These are phyloP conservation scores for Holocentrus rufus DNA, from an alignment of 2,797 vertebrate genomes.

Conservation along the genomic window DNA sequence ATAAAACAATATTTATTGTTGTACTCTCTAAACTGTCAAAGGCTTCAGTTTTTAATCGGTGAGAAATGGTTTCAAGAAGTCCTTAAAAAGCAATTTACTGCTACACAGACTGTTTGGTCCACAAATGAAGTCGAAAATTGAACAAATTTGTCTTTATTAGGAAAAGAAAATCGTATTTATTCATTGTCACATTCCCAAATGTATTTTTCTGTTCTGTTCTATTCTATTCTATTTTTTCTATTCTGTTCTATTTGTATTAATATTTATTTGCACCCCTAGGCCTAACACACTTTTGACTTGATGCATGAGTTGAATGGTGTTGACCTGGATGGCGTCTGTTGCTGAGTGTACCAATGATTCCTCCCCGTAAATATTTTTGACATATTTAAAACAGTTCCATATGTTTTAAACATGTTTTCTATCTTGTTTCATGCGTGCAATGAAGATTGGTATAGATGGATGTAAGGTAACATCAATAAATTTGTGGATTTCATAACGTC, in stretches of 20 bases:
- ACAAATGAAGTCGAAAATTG: background rate
- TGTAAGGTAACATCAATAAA: conserved; percentile 81
- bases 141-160: no score
- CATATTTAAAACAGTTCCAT: conserved; percentile 64
- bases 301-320: conserved; percentile 45
- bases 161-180: no score
- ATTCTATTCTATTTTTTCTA: background rate
- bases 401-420: conserved; percentile 74
- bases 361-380: conserved; percentile 14
- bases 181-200: no score
- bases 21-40: background rate
- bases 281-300: background rate
- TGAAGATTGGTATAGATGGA: conserved; percentile 82
- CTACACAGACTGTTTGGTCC: background rate
- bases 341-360: background rate
- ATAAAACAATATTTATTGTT: background rate
- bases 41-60: background rate
- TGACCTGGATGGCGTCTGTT: conserved; percentile 1
- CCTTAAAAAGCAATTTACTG: background rate
- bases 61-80: background rate
- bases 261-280: conserved; percentile 14
- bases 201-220: no score
- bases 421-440: conserved; percentile 76
- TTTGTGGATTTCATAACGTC: conserved; percentile 37
- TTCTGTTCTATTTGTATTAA: conserved; percentile 1